Conservation (phyloP, 2,888 invertebrate species). For the Drosophila ochracea region DNA sequence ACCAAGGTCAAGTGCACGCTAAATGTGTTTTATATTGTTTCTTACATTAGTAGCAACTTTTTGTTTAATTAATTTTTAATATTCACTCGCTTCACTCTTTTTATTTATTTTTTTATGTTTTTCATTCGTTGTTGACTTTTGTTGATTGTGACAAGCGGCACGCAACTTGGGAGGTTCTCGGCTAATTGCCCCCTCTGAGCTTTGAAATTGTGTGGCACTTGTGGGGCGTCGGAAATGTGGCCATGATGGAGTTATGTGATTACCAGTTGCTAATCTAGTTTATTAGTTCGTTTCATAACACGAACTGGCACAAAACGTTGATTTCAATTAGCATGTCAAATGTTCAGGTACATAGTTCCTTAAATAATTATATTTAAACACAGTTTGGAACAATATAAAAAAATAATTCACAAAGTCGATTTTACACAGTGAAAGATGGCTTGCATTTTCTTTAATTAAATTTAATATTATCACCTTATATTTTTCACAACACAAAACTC, state of each 20-base stretch:
- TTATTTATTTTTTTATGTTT: background rate
- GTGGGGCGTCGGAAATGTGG: conserved; percentile 24
- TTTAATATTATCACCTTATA: background rate
- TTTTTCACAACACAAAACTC: background rate
- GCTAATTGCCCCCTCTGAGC: conserved; percentile 58
- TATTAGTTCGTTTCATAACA: conserved; percentile 11
- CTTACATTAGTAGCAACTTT: conserved; percentile 71
- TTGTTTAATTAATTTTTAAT: conserved; percentile 80
- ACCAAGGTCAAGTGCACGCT: conserved; percentile 74
- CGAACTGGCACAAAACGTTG: background rate
- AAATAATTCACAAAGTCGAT: background rate
- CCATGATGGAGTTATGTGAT: conserved; percentile 26
- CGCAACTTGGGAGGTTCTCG: conserved; percentile 67
- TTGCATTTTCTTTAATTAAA: background rate
- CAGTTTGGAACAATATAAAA: background rate
- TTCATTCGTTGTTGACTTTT: conserved; percentile 5
- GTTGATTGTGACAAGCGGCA: conserved; percentile 70
- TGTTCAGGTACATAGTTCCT: too few species aligned
- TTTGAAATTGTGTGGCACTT: conserved; percentile 17
- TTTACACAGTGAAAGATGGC: background rate
- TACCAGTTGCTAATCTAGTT: conserved; percentile 15
- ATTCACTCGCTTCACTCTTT: conserved; percentile 48
- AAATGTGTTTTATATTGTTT: conserved; percentile 76
- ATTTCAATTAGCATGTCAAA: background rate
- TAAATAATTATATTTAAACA: background rate